Conservation (phyloP, 2,797 vertebrate genomes). For the Thripadectes ignobilis region DNA sequence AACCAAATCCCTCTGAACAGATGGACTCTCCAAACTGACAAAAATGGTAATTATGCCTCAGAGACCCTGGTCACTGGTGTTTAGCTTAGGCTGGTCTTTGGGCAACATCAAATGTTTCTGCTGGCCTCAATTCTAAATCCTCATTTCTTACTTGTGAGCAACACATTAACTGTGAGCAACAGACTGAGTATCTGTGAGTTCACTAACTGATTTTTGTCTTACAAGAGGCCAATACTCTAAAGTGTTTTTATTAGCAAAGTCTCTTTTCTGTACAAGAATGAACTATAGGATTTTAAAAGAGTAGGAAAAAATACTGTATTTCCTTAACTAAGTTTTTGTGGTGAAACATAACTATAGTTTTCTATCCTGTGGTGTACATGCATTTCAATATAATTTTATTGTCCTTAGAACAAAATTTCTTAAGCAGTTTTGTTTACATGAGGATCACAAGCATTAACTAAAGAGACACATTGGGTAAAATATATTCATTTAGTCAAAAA, state of each 20-base stretch:
- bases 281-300: background rate
- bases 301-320: background rate
- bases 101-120: background rate
- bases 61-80: background rate
- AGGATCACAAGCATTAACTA: background rate
- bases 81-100: background rate
- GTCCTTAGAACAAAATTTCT: background rate
- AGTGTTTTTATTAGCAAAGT: background rate
- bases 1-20: background rate
- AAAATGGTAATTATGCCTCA: background rate
- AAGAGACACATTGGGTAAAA: background rate
- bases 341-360: background rate
- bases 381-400: background rate
- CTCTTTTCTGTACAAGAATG: background rate
- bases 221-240: background rate
- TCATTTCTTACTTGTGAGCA: background rate
- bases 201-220: background rate
- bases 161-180: background rate
- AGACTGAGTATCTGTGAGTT: background rate
- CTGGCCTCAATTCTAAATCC: background rate
- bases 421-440: background rate
- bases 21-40: background rate
- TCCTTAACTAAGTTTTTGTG: background rate
- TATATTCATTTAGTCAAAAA: background rate
- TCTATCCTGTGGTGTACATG: background rate